Evolutionary conservation across 2,888 invertebrate species (phyloP), one percentile per base, ranked within the genome.

Genomic region (Mantis religiosa): DNA sequence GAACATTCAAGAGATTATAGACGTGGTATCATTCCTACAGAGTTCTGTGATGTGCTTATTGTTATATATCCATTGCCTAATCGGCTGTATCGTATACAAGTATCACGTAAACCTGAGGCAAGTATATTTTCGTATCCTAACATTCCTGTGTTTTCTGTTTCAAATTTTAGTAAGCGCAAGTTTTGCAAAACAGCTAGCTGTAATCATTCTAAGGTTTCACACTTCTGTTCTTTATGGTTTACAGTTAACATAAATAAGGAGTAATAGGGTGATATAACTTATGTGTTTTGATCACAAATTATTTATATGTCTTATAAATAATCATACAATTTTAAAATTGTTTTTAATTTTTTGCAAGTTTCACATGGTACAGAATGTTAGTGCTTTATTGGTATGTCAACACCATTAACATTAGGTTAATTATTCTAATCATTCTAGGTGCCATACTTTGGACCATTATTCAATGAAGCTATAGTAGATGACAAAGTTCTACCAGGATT

Each of bases 41-140:
- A 99, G 94, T 99, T 99, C 95, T 99, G 99, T 93, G 99, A 99
- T 94, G 98, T 99, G 90, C 95, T 99, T 90, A 98, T 99, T 92
- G 97, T 97, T 85, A 97, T 99, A 92, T 99, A 99, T 94, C 99
- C 99, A 3, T 94, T 99, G 91, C 92, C 92, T 88, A 97, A 97
- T 92, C 96, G 97, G 88, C 94, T 99, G 90, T 97, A 97, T 93
- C 95, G 99, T 90, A 96, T 98, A 91, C 98, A 98, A 90, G 97
- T 99, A 89, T 96, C 97, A 91, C 95, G 97, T 91, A 98, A 98
- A 92, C 96, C 96, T 0, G 97, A 98, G 93, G 98, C 98, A 92
- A 94, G 94, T 93, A 54, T 28, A 47, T 87, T 20, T 87, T 47
- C 88, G 88, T 88, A 47, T 83, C 0, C 25, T 27, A 6, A n/a